Evolutionary conservation across 2,888 invertebrate species (phyloP).

Genomic region (Sericinus montela): DNA sequence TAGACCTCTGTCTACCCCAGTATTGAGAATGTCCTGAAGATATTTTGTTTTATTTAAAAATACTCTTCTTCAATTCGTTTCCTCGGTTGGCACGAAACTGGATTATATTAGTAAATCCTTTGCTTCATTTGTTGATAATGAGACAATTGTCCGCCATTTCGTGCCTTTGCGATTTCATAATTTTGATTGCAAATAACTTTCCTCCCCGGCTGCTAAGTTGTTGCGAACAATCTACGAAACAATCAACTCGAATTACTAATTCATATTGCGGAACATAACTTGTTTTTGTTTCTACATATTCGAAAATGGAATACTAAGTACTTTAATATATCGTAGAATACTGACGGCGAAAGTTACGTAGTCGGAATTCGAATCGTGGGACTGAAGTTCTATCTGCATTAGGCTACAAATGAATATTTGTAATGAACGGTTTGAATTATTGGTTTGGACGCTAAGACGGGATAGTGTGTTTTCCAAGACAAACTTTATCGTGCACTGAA

Average conservation of each 20-base stretch:
- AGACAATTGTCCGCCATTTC: conserved; percentile 6
- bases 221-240: neutral
- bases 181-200: conserved; percentile 9
- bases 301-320: neutral
- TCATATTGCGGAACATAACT: conserved; percentile 7
- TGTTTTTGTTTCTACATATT: neutral
- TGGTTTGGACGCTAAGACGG: too few relatives aligned
- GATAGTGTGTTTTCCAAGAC: too few relatives aligned
- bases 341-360: too few relatives aligned
- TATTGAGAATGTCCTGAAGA: too few relatives aligned
- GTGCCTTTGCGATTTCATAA: neutral
- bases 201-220: neutral
- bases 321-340: neutral
- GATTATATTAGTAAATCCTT: neutral
- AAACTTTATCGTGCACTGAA: too few relatives aligned
- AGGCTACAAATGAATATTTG: too few relatives aligned
- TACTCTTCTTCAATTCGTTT: too few relatives aligned
- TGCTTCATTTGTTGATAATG: neutral
- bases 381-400: too few relatives aligned
- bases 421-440: too few relatives aligned
- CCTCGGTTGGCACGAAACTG: neutral
- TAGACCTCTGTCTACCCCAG: too few relatives aligned
- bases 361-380: too few relatives aligned
- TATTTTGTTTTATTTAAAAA: too few relatives aligned
- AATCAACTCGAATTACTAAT: conserved; percentile 3